A percentile compares a stretch with the other conserved stretches of the same genome.
Conservation (phyloP, 2,113 vertebrate species). For the Taurulus bubalis region DNA sequence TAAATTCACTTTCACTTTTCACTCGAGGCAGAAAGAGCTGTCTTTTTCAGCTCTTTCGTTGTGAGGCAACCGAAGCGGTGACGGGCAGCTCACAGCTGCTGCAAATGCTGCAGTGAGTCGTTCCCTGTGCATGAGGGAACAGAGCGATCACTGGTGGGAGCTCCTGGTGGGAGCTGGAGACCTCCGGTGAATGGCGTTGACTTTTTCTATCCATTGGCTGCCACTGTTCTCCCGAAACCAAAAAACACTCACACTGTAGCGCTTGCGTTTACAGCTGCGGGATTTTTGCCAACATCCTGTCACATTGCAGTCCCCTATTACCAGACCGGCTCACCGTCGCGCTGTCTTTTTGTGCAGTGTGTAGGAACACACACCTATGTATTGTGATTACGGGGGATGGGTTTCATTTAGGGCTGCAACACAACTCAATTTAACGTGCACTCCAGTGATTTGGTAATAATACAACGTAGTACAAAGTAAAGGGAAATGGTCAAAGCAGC, state of each 20-base stretch:
- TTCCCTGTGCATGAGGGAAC: constrained; percentile 50
- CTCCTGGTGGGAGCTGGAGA: constrained; percentile 48
- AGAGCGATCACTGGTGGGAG: constrained; percentile 54
- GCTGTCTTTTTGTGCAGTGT: background rate
- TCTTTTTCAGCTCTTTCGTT: constrained; percentile 47
- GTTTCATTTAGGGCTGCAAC: background rate
- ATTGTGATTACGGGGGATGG: background rate
- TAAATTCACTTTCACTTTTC: constrained; percentile 14
- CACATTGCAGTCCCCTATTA: background rate
- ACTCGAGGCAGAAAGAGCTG: constrained; percentile 33
- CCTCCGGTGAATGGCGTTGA: constrained; percentile 20
- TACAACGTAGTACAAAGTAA: background rate
- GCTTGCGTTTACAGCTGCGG: constrained; percentile 5
- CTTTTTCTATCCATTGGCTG: constrained; percentile 41
- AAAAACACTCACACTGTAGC: background rate
- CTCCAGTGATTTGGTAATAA: background rate
- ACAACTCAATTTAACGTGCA: background rate
- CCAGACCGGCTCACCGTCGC: background rate
- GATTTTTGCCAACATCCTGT: constrained; percentile 3
- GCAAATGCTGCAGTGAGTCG: constrained; percentile 46
- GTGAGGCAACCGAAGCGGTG: constrained; percentile 29
- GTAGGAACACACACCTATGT: background rate
- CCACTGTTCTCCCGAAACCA: constrained; percentile 16
- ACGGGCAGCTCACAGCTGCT: constrained; percentile 48
- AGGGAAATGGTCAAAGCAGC: background rate